Base-by-base conservation (phyloP, 30 jellyfish, hydroid and myxozoan genomes). In the Kudoa iwatai region DNA sequence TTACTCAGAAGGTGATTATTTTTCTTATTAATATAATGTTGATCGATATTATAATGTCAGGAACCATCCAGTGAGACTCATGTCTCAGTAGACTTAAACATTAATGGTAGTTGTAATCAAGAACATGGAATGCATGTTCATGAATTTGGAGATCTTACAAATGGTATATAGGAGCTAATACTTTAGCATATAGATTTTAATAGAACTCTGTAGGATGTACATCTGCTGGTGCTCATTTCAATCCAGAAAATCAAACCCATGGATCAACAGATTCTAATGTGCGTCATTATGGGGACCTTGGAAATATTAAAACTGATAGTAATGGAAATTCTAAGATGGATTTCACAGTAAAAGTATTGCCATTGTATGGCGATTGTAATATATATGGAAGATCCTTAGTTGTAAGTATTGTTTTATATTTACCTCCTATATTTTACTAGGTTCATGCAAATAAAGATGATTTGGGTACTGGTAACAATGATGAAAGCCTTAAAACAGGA, bases 261-360 rank as follows among this genome's bases (percentile, higher is more conserved):
- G 94, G 94, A 17, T 87, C 63, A 32, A 84, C 88, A 33, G 42
- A 23, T 11, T 83, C 64, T 46, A 87, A 62, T 30, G 56, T 35
- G 31, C 49, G 92, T 39, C 92, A 69, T 51, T 64, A 62, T 42
- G 92, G 92, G 12, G 92, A 69, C 45, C 83, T 69, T 43, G 92
- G 92, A 1, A 69, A 69, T 22, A 47, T 69, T 20, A 43, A 50
- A 4, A 83, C 86, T 2, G 87, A 55, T 6, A 68, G 56, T 23
- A 50, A 59, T 40, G 87, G 87, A 0, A 17, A n/a, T 17, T 69
- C 92, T 17, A 51, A 34, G 16, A 57, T 69, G 12, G 44, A 62
- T 43, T 40, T 61, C 13, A 53, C 65, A 1, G 86, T 59, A 39
- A 39, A 20, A 7, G 63, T 31, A 10, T 43, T 69, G 7, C 50